Conservation (phyloP, 2,888 invertebrate species). For the Heliconius ismenius region DNA sequence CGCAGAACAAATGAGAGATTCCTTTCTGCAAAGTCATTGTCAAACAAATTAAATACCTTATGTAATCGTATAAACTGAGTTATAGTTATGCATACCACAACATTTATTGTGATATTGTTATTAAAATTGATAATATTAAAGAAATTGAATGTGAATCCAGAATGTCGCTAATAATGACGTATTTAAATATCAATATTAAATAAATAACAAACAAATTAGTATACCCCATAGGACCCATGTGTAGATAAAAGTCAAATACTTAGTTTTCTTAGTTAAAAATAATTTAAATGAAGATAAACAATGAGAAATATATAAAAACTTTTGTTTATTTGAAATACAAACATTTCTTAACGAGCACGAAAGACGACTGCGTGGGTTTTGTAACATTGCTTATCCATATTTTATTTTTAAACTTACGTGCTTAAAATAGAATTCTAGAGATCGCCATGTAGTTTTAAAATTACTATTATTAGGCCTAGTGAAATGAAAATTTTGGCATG, state of each 20-base stretch:
- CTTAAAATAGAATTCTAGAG: conserved; percentile 2
- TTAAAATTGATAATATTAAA: too few relatives aligned
- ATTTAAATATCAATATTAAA: background rate
- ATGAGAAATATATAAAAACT: conserved; percentile 6
- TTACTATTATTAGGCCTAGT: background rate
- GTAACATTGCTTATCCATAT: background rate
- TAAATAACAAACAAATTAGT: background rate
- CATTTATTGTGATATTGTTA: background rate
- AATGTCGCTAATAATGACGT: background rate
- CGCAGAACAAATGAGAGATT: background rate
- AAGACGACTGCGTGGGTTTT: conserved; percentile 8
- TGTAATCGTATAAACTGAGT: background rate
- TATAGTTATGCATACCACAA: background rate
- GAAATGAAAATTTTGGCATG: background rate
- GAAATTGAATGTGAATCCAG: too few relatives aligned
- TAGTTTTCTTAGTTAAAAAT: background rate
- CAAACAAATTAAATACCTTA: background rate
- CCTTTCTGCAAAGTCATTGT: background rate
- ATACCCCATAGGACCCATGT: background rate
- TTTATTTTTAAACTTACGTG: conserved; percentile 15
- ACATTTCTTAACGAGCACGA: conserved; percentile 12
- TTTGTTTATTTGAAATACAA: conserved; percentile 9
- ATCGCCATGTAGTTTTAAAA: background rate
- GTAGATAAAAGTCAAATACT: background rate
- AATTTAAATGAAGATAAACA: background rate